These are phyloP conservation scores for Euproctis similis DNA, from an alignment of 2,888 invertebrate genomes.

Conservation along the genomic window DNA sequence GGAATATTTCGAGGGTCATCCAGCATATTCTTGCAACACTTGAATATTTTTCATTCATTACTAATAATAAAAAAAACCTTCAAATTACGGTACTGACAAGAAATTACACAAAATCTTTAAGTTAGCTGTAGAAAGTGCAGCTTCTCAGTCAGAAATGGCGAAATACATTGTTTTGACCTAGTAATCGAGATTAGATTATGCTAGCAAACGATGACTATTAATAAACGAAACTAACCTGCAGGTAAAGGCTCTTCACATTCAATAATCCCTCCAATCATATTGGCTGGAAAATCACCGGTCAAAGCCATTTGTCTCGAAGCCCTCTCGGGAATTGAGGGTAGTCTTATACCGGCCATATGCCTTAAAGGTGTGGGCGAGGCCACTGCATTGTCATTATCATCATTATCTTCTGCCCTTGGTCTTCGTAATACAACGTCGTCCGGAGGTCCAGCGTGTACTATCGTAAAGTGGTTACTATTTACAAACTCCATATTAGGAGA, in stretches of 20 bases:
- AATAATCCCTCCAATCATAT: conserved; percentile 73
- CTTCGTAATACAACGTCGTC: conserved; percentile 67
- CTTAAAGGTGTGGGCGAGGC: conserved; percentile 78
- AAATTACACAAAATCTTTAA: too few species aligned
- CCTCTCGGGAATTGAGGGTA: conserved; percentile 89
- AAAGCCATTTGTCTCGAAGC: conserved; percentile 74
- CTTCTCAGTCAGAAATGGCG: too few species aligned
- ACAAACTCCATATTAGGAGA: conserved; percentile 74
- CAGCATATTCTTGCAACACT: too few species aligned
- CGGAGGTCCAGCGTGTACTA: conserved; percentile 68
- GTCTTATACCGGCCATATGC: conserved; percentile 82
- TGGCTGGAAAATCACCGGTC: conserved; percentile 71
- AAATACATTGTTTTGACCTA: too few species aligned
- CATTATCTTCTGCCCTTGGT: conserved; percentile 58
- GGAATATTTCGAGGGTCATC: too few species aligned
- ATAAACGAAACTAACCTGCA: conserved; percentile 78
- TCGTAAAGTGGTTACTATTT: conserved; percentile 75
- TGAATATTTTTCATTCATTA: too few species aligned
- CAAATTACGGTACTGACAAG: too few species aligned
- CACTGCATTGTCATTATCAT: conserved; percentile 63
- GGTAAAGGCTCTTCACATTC: conserved; percentile 89
- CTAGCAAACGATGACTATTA: too few species aligned
- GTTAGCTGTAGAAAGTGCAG: too few species aligned
- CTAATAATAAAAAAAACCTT: too few species aligned
- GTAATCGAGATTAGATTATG: too few species aligned